A percentile compares a stretch with the other conserved stretches of the same genome.
Evolutionary conservation across 1,140 invertebrate genomes (phyloP).

Genomic region (Ceratina japonica): DNA sequence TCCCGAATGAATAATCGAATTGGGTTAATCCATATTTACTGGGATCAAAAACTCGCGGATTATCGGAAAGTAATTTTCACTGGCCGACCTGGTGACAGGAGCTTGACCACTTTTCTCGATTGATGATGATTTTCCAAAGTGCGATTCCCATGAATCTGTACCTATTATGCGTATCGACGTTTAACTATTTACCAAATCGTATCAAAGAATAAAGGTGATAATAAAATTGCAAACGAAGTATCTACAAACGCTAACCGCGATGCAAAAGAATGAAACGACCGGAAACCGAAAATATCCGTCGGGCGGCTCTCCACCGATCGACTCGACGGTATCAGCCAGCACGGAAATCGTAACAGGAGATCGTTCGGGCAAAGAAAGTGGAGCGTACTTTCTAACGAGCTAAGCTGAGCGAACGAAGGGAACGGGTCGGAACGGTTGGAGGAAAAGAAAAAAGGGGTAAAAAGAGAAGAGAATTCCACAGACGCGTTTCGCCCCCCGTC

Average conservation of each 20-base stretch:
- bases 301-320: neutral
- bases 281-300: slow-evolving; percentile 1
- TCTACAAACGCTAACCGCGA: neutral
- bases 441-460: no score
- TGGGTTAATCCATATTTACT: slow-evolving; percentile 55
- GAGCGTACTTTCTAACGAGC: slow-evolving; percentile 31
- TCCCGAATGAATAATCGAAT: slow-evolving; percentile 49
- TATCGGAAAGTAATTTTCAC: slow-evolving; percentile 54
- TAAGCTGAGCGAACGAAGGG: neutral
- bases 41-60: slow-evolving; percentile 52
- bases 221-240: neutral
- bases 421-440: neutral
- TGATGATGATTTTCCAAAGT: neutral
- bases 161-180: neutral
- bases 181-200: no score
- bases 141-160: neutral
- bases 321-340: neutral
- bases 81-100: neutral
- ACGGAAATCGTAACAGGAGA: slow-evolving; percentile 7
- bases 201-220: neutral
- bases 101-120: slow-evolving; percentile 12
- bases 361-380: slow-evolving; percentile 26
- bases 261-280: neutral
- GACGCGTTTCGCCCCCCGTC: slow-evolving; percentile 7
- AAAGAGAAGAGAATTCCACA: slow-evolving; percentile 2